Conservation (phyloP, 2,797 vertebrate species). For the Mionectes olivaceus region DNA sequence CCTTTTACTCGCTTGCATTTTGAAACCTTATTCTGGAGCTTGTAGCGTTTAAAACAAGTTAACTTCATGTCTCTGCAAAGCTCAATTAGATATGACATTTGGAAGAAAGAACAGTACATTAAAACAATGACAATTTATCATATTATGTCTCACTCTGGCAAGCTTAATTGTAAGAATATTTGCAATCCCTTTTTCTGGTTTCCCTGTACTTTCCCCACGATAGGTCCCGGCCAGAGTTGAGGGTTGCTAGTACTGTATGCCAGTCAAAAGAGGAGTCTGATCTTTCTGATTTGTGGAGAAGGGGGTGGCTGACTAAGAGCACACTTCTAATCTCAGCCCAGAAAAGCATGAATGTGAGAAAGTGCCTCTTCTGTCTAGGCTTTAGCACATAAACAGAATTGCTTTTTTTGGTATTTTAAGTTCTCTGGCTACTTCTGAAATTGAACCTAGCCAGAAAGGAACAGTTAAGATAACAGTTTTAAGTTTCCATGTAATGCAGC, state of each 20-base stretch:
- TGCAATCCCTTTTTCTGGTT: background rate
- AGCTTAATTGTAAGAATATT: background rate
- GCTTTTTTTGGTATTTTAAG: background rate
- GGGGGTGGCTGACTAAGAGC: background rate
- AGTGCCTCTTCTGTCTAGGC: constrained; percentile 14
- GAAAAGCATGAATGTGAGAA: constrained; percentile 17
- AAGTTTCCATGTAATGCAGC: background rate
- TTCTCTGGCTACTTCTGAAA: constrained; percentile 3
- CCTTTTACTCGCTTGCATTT: background rate
- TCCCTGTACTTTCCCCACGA: background rate
- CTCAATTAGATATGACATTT: background rate
- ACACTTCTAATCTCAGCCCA: background rate
- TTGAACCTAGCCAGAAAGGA: background rate
- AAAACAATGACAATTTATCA: background rate
- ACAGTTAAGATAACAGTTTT: background rate
- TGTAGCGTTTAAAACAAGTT: background rate
- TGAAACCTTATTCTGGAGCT: background rate
- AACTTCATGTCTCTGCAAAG: background rate
- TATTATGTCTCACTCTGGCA: background rate
- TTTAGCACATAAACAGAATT: background rate
- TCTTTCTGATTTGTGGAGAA: background rate
- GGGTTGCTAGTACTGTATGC: background rate
- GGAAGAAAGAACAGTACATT: background rate
- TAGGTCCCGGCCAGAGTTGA: background rate
- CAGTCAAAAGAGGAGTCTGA: background rate